These are phyloP conservation scores for Pungitius pungitius DNA, from an alignment of 2,113 vertebrate species.

Conservation along the genomic window DNA sequence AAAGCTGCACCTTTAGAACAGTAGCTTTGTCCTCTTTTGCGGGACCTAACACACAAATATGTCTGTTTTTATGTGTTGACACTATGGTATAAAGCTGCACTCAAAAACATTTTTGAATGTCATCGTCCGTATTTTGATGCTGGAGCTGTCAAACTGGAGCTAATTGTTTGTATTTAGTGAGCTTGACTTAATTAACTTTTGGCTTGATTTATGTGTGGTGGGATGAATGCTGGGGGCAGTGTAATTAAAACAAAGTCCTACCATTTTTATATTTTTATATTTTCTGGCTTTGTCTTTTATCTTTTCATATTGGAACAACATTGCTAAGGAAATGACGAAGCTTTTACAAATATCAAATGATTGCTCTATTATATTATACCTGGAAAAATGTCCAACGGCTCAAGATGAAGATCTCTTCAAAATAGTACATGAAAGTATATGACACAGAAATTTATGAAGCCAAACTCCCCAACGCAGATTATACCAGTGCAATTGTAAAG, in stretches of 20 bases:
- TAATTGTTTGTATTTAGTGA: not conserved
- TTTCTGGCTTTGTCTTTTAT: not conserved
- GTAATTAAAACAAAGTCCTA: not conserved
- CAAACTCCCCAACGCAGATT: not conserved
- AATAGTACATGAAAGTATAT: constrained; percentile 6
- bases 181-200: not conserved
- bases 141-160: not conserved
- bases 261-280: not conserved
- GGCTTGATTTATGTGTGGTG: not conserved
- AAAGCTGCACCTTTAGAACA: not conserved
- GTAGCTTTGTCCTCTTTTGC: constrained; percentile 4
- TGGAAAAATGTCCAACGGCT: not conserved
- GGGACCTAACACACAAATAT: not conserved
- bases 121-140: not conserved
- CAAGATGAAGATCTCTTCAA: not conserved
- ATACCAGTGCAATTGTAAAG: not conserved
- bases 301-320: not conserved
- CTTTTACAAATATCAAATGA: not conserved
- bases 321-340: not conserved
- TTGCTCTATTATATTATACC: not conserved
- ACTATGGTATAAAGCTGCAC: not conserved
- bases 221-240: not conserved
- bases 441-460: not conserved
- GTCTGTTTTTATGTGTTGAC: not conserved
- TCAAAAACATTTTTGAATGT: not conserved